These are phyloP conservation scores for Arizona elegans DNA, from an alignment of 2,113 vertebrate species.

Conservation along the genomic window DNA sequence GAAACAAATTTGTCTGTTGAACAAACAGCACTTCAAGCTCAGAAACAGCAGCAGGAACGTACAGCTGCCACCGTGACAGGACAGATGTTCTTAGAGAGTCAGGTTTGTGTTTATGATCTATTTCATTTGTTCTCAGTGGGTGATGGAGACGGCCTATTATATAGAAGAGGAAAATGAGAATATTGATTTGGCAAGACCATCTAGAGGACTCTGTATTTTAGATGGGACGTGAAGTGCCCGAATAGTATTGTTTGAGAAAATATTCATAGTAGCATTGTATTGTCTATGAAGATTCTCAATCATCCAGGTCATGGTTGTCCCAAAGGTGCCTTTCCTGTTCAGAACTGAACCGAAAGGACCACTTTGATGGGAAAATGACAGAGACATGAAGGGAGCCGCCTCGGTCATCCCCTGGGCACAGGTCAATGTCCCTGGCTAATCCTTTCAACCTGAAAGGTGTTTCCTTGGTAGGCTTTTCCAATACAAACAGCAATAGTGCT, in stretches of 20 bases:
- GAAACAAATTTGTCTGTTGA: slow-evolving; percentile 82
- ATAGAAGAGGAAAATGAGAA: neutral
- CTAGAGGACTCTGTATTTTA: neutral
- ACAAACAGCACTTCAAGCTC: slow-evolving; percentile 78
- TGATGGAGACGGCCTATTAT: neutral
- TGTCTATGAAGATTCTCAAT: neutral
- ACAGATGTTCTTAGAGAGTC: slow-evolving; percentile 96
- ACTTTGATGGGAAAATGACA: neutral
- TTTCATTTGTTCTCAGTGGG: neutral
- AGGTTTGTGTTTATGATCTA: slow-evolving; percentile 71
- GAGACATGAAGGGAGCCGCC: neutral
- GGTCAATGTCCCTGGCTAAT: neutral
- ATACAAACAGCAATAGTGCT: neutral
- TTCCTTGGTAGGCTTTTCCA: neutral
- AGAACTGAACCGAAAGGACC: neutral
- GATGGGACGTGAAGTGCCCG: neutral
- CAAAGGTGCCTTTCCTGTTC: neutral
- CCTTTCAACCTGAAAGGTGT: neutral
- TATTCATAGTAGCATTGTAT: neutral
- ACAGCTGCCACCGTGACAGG: slow-evolving; percentile 88
- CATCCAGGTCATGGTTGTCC: neutral
- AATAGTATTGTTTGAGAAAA: neutral
- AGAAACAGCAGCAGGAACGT: slow-evolving; percentile 90
- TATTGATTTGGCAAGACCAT: neutral
- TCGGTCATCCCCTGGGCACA: neutral